Evolutionary conservation across 2,888 invertebrate species (phyloP).

Genomic region (Uropetala carovei): DNA sequence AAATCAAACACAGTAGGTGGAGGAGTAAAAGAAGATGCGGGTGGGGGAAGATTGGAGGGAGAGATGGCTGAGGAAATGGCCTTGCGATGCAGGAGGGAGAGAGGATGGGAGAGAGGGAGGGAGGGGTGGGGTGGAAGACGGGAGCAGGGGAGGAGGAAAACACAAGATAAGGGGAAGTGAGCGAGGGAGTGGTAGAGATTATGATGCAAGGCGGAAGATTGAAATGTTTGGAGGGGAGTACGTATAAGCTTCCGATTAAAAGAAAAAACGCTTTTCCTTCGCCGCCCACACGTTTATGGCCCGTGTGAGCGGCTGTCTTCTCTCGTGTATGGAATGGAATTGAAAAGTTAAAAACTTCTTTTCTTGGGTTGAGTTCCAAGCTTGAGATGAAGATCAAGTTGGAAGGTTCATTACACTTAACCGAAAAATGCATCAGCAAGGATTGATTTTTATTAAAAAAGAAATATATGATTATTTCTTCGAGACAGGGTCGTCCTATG

Average conservation of each 20-base stretch:
- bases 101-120: background rate
- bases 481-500: no score
- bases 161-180: no score
- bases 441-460: no score
- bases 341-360: no score
- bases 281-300: background rate
- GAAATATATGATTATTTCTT: no score
- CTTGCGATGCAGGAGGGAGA: no score
- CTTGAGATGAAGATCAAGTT: no score
- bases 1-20: conserved; percentile 18
- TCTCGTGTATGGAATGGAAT: background rate
- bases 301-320: background rate
- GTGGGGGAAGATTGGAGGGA: background rate
- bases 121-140: background rate
- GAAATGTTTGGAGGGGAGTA: conserved; percentile 1
- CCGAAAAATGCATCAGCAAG: no score
- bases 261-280: conserved; percentile 1
- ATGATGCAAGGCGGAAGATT: background rate
- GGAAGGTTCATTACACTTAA: no score
- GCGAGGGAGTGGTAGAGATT: background rate
- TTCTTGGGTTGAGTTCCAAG: no score
- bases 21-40: background rate
- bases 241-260: background rate
- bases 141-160: background rate
- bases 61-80: no score